A percentile compares a stretch with the other conserved stretches of the same genome.
These are phyloP conservation scores for Neosilurus hyrtlii DNA, from an alignment of 2,797 vertebrate species.

Conservation along the genomic window DNA sequence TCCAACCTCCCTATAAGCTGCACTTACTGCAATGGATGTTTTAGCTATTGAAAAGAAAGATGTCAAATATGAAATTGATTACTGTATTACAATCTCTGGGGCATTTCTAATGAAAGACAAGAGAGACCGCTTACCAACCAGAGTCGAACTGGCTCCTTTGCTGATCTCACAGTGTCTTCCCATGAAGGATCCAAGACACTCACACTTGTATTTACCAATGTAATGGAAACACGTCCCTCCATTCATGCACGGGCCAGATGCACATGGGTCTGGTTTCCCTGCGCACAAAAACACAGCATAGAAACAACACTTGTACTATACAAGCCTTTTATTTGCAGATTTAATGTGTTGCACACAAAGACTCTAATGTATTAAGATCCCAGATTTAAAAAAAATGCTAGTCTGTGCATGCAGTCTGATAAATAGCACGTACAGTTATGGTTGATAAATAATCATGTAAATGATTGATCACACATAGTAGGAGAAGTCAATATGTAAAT, in stretches of 20 bases:
- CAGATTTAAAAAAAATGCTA: constrained; percentile 11
- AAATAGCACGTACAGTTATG: neutral
- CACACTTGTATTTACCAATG: constrained; percentile 97
- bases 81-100: neutral
- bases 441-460: neutral
- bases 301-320: neutral
- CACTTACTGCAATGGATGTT: constrained; percentile 30
- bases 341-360: neutral
- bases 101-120: constrained; percentile 22
- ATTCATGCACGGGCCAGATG: constrained; percentile 91
- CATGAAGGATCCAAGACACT: constrained; percentile 82
- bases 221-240: constrained; percentile 98
- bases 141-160: constrained; percentile 59
- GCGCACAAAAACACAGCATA: constrained; percentile 52
- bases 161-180: constrained; percentile 89
- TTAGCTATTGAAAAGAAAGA: constrained; percentile 21
- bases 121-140: constrained; percentile 62
- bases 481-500: constrained; percentile 10
- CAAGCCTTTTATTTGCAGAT: neutral
- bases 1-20: constrained; percentile 34
- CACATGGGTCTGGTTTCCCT: constrained; percentile 95
- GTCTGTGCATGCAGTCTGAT: constrained; percentile 1
- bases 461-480: neutral
- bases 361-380: neutral
- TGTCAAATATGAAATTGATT: constrained; percentile 26